Percentiles rank a stretch among this genome's conserved stretches.
These are phyloP conservation scores for Invenusta paracnida DNA, from an alignment of 2,888 invertebrate species.

Conservation along the genomic window DNA sequence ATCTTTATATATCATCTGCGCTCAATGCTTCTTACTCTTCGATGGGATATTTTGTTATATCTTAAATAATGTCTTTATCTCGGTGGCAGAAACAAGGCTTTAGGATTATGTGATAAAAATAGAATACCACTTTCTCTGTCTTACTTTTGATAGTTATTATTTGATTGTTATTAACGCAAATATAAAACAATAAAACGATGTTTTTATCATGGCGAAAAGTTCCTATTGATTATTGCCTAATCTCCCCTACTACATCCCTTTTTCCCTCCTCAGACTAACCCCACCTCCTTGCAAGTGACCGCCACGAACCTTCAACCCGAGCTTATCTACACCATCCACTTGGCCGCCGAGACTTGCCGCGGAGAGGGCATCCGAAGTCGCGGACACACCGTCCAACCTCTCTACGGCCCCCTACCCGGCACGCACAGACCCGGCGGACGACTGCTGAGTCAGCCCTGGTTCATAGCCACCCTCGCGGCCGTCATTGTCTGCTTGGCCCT, in stretches of 20 bases:
- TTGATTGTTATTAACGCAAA: no score
- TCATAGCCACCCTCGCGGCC: slow-evolving; percentile 9
- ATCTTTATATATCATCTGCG: no score
- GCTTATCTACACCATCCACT: slow-evolving; percentile 34
- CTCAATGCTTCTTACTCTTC: no score
- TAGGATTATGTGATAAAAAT: no score
- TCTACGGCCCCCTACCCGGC: neutral
- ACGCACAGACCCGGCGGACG: neutral
- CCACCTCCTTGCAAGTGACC: neutral
- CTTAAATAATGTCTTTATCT: no score
- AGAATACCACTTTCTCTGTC: no score
- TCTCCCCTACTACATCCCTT: neutral
- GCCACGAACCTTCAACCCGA: neutral
- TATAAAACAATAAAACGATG: no score
- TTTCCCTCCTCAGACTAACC: neutral
- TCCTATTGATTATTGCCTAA: no score
- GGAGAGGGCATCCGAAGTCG: slow-evolving; percentile 42
- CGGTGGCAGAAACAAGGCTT: no score
- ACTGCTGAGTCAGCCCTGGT: neutral
- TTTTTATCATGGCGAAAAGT: no score
- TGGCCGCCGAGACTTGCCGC: slow-evolving; percentile 39
- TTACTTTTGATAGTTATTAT: no score
- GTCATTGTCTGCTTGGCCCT: neutral
- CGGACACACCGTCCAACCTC: neutral
- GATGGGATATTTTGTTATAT: no score